Evolutionary conservation across 2,888 invertebrate species (phyloP), one percentile per base, ranked within the genome.

Genomic region (Leucophenga maculata): DNA sequence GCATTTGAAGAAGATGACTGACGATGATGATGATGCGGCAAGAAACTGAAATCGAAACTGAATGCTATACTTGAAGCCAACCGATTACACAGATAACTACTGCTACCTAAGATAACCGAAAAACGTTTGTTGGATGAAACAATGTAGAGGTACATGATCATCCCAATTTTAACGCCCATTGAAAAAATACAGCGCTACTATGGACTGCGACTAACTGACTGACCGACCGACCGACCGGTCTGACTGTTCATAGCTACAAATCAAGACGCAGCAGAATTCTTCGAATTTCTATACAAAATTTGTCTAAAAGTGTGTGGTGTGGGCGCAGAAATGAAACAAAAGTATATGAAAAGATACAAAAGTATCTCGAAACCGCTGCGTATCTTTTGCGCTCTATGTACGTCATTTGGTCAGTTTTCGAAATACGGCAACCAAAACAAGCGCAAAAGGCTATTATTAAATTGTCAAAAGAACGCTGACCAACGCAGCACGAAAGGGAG

Each of bases 91-190:
- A 67, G 67, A 67, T 68, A 57, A 67, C 18, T 39, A 66, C 72
- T 69, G 74, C 74, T 74, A 74, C 74, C 74, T 74, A 74, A 72
- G 72, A 65, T 55, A 72, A 77, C 82, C 78, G 83, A 39, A 39
- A 31, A 50, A 64, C 62, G 20, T 44, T 46, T 39, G 39, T 80
- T 79, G 81, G 77, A 79, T 78, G 77, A 83, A 82, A 77, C 79
- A 79, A 80, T 79, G 69, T 75, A 76, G 77, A 77, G 84, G 85
- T 82, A 86, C 86, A 84, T 84, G 86, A 84, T 81, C 86, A 81
- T 78, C 87, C 87, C 86, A 86, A 82, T 84, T 83, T 85, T 81
- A 82, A 86, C 86, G 86, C 86, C 86, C 86, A 83, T 84, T 77
- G 77, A 76, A 79, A 83, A 72, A 72, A 70, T 74, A 18, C 74